These are phyloP conservation scores for Variabilichromis moorii DNA, from an alignment of 2,113 vertebrate species.

Conservation along the genomic window DNA sequence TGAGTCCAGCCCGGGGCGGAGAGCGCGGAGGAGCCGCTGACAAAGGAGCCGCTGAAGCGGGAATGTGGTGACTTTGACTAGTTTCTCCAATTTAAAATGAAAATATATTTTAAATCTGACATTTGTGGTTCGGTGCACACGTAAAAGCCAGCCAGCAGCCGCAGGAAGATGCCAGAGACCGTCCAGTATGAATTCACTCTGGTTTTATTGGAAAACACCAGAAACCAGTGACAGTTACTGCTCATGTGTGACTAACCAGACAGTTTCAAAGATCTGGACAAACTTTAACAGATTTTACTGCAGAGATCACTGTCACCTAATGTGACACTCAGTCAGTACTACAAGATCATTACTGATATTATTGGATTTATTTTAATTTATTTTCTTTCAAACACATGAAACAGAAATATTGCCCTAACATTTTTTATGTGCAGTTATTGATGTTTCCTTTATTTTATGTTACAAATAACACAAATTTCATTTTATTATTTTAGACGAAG, in stretches of 20 bases:
- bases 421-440: not conserved
- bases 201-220: not conserved
- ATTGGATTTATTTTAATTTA: fast-evolving
- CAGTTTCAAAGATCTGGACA: not conserved
- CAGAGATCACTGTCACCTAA: not conserved
- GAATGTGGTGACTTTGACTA: not conserved
- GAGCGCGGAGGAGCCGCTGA: not conserved
- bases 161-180: not conserved
- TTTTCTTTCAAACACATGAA: not conserved
- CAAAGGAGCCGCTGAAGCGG: not conserved
- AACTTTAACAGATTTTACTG: not conserved
- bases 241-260: not conserved
- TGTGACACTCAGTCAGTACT: not conserved
- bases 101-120: not conserved
- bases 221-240: fast-evolving
- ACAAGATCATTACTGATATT: fast-evolving
- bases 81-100: not conserved
- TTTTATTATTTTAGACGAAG: fast-evolving
- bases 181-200: not conserved
- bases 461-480: not conserved
- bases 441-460: fast-evolving
- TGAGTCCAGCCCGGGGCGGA: not conserved
- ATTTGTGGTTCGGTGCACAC: not conserved
- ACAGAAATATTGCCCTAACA: not conserved
- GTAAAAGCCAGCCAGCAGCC: not conserved